A percentile compares a stretch with the other conserved stretches of the same genome.
Evolutionary conservation across 2,113 vertebrate genomes (phyloP).

Genomic region (Megaptera novaeangliae): DNA sequence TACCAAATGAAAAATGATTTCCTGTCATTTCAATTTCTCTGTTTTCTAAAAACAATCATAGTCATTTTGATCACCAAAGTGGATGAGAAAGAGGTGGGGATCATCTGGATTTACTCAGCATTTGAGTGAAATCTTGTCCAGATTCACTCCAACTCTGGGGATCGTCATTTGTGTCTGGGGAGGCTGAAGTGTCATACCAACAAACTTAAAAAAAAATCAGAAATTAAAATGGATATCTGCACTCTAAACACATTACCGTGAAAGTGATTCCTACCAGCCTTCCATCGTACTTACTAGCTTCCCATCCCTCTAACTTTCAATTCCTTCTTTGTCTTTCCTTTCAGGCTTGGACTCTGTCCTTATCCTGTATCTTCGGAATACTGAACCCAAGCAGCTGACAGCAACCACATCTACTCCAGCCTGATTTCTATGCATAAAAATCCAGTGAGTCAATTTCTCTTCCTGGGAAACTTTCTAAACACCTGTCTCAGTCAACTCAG

Average conservation of each 20-base stretch:
- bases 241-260: neutral
- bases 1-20: neutral
- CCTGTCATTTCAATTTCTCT: neutral
- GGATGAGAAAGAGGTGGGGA: neutral
- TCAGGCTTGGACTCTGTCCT: neutral
- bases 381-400: neutral
- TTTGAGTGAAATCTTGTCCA: neutral
- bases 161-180: neutral
- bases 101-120: neutral
- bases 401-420: neutral
- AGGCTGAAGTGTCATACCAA: neutral
- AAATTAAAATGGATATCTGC: neutral
- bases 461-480: constrained; percentile 62
- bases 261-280: neutral
- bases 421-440: neutral
- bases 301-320: too few relatives aligned
- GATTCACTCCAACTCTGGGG: neutral
- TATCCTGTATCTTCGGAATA: neutral
- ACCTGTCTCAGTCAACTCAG: neutral
- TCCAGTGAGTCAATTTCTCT: neutral
- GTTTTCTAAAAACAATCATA: neutral
- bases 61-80: neutral
- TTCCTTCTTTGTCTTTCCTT: neutral
- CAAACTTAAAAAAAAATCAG: neutral
- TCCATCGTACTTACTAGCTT: too few relatives aligned